These are phyloP conservation scores for Mythimna vitellina DNA, from an alignment of 2,888 invertebrate species.

Conservation along the genomic window DNA sequence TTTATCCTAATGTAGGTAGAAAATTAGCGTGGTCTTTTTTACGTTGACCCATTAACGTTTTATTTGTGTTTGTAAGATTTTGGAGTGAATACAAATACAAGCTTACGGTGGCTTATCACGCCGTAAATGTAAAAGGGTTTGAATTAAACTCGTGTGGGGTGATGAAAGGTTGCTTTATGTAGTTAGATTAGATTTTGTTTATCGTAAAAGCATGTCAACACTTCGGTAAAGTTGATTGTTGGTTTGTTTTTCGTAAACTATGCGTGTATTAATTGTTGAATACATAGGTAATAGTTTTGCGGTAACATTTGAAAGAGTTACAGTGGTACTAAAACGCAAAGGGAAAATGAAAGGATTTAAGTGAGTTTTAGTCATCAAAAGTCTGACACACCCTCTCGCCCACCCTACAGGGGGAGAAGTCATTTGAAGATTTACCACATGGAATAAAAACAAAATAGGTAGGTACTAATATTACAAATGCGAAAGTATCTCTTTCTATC, in stretches of 20 bases:
- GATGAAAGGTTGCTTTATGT: slow-evolving; percentile 25
- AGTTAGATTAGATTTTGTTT: slow-evolving; percentile 24
- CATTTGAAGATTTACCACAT: too few relatives aligned
- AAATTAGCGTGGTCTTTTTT: slow-evolving; percentile 55
- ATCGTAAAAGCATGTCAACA: neutral
- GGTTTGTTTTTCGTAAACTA: neutral
- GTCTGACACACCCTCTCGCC: too few relatives aligned
- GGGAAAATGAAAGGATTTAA: too few relatives aligned
- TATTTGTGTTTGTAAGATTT: slow-evolving; percentile 62
- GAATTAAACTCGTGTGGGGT: slow-evolving; percentile 22
- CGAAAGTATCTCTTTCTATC: too few relatives aligned
- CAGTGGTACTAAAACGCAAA: too few relatives aligned
- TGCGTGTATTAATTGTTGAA: too few relatives aligned
- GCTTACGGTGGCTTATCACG: slow-evolving; percentile 51
- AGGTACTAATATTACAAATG: too few relatives aligned
- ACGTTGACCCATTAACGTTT: slow-evolving; percentile 55
- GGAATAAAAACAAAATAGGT: too few relatives aligned
- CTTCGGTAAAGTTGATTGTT: neutral
- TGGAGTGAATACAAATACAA: slow-evolving; percentile 56
- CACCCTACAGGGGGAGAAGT: too few relatives aligned
- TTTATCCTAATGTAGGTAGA: slow-evolving; percentile 45
- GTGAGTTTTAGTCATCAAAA: too few relatives aligned
- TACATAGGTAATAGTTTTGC: too few relatives aligned
- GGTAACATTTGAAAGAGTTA: too few relatives aligned
- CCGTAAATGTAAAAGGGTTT: slow-evolving; percentile 51